Evolutionary conservation across 2,113 vertebrate genomes (phyloP), one percentile per base, ranked within the genome.

Genomic region (Mus pahari): DNA sequence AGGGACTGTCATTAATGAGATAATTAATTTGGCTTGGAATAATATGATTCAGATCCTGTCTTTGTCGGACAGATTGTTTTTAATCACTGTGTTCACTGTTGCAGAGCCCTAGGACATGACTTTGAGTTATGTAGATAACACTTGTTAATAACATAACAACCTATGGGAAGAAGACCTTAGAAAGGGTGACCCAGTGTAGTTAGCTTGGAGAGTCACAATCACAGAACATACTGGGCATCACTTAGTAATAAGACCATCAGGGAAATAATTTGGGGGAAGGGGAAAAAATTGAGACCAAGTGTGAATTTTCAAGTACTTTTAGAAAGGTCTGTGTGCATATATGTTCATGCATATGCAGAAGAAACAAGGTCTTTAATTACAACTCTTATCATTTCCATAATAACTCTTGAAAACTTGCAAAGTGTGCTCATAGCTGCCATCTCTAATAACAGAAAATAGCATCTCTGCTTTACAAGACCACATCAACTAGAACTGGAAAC

Each of bases 1-100:
- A 94, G n/a, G 42, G 22, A 92, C 50, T 78, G 64, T 39, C 86
- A 92, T 96, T 97, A 97, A 95, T 0, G 12, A 96, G 91, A 33
- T 84, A 97, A 95, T 97, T 97, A 97, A 92, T 93, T 55, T 97
- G 73, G 78, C 92, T 94, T 96, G n/a, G 12, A 95, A 94, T 91
- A 91, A 95, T 62, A 89, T 78, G n/a, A 90, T 87, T 53, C 39
- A n/a, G 90, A 87, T 96, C 64, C 74, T 91, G 86, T 90, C 83
- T 66, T 96, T 66, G 48, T 94, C 91, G 90, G 17, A 87, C 50
- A 95, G 90, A 71, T n/a, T 96, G 75, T n/a, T 88, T 93, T 96
- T 95, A 53, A 96, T 96, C 96, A 94, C 33, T 83, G 68, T 90
- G 31, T 62, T 86, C 66, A 39, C 92, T 94, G 53, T n/a, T 92